A percentile compares a stretch with the other conserved stretches of the same genome.
These are phyloP conservation scores for Diacarnus erythraeanus DNA, from an alignment of 37 sponge, comb jelly and placozoan species.

Conservation along the genomic window DNA sequence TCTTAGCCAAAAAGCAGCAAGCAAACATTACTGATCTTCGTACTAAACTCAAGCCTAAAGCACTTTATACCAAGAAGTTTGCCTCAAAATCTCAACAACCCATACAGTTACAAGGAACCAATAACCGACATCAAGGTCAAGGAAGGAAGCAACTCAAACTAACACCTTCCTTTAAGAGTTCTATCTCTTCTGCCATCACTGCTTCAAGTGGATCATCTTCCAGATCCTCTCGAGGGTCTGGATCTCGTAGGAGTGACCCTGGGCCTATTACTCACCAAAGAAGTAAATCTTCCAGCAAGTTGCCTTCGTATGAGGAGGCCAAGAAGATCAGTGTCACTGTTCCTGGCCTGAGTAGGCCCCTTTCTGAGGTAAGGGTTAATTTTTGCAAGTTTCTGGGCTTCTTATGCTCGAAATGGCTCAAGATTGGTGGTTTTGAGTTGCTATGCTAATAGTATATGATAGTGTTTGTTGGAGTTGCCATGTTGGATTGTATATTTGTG, in stretches of 20 bases:
- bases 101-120: neutral
- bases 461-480: too few species aligned
- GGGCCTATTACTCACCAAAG: neutral
- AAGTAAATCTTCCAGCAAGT: neutral
- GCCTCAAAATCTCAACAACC: neutral
- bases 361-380: conserved; percentile 70
- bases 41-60: conserved; percentile 49
- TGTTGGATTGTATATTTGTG: too few species aligned
- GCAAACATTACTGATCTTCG: conserved; percentile 52
- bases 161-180: neutral
- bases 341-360: conserved; percentile 54
- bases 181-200: neutral
- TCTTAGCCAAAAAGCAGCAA: conserved; percentile 45
- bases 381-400: too few species aligned
- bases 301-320: conserved; percentile 54
- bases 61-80: conserved; percentile 5
- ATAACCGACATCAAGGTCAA: neutral
- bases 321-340: conserved; percentile 85
- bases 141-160: neutral
- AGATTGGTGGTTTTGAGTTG: too few species aligned
- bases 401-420: too few species aligned
- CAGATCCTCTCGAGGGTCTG: neutral
- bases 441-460: too few species aligned
- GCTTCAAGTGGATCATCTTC: neutral
- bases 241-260: conserved; percentile 32